Percentiles rank a stretch among this genome's conserved stretches.
These are phyloP conservation scores for Liparis tanakae DNA, from an alignment of 2,797 vertebrate genomes.

Conservation along the genomic window DNA sequence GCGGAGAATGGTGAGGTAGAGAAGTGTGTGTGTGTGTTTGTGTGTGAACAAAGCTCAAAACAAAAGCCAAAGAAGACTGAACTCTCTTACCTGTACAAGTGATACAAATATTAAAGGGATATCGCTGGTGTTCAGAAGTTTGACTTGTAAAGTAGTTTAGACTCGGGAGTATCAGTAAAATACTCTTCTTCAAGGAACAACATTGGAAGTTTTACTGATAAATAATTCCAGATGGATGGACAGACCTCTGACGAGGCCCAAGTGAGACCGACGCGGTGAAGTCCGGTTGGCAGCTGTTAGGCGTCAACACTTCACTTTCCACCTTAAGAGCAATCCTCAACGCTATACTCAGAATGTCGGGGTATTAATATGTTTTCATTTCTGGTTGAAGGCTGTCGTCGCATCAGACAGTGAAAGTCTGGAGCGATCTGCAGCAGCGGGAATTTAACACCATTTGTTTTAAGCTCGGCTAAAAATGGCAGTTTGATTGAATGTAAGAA, in stretches of 20 bases:
- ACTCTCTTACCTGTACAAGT: background rate
- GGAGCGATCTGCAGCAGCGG: background rate
- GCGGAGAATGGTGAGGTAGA: background rate
- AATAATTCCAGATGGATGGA: conserved; percentile 6
- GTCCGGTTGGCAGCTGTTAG: background rate
- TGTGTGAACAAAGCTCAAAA: background rate
- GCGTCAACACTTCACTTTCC: background rate
- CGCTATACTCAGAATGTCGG: background rate
- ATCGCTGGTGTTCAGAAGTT: conserved; percentile 52
- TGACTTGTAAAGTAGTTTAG: conserved; percentile 43
- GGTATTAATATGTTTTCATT: background rate
- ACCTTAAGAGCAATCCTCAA: background rate
- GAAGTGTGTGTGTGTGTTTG: background rate
- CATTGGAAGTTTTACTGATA: conserved; percentile 1
- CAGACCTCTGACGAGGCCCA: background rate
- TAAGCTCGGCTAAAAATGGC: background rate
- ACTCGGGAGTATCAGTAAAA: conserved; percentile 11
- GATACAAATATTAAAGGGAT: conserved; percentile 51
- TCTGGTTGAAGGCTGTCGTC: background rate
- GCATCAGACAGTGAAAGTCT: background rate
- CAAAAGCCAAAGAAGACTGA: background rate
- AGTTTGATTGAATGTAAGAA: background rate
- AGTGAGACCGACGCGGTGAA: background rate
- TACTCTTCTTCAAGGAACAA: background rate
- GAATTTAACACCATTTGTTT: conserved; percentile 1